Evolutionary conservation across 1,140 invertebrate species (phyloP), one percentile per base, ranked within the genome.

Genomic region (Temnothorax curvispinosus): DNA sequence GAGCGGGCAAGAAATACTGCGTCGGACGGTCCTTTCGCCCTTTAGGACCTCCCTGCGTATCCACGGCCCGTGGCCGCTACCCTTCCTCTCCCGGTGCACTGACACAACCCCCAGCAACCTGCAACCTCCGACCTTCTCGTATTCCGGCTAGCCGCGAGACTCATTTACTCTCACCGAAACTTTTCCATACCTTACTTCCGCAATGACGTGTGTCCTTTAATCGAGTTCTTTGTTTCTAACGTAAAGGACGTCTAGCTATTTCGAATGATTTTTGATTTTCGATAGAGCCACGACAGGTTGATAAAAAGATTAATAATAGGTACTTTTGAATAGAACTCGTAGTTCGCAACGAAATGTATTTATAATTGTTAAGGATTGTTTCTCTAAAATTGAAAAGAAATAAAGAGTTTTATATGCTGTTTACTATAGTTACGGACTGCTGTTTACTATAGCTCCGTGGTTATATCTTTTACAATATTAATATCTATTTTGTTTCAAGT

Each of bases 1-100:
- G 60, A 62, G 78, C 71, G n/a, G 54, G 87, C 94, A 94, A 95
- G 94, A 94, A 94, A 95, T 95, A 95, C 93, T 92, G 92, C 91
- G 88, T 86, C 85, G 74, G 86, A 91, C 89, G 87, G 88, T 89
- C 87, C 92, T 89, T 85, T 91, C 78, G 88, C 90, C 90, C 87
- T 75, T 87, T 82, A 47, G 62, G 52, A 56, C 86, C 58, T 82
- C 84, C 85, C 64, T 41, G 75, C 75, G 64, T 88, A 62, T 85
- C 86, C 88, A 21, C 47, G 85, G 67, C 72, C 72, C 76, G 56
- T 86, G 50, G 78, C 87, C n/a, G 41, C 38, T 80, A 67, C 87
- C 87, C 87, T 75, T 80, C 81, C 62, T 7, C 13, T n/a, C 84
- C 9, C 56, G 88, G 11, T 60, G 41, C 27, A 32, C 65, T 35